Conservation (phyloP, 2,113 vertebrate genomes). For the Castor canadensis region DNA sequence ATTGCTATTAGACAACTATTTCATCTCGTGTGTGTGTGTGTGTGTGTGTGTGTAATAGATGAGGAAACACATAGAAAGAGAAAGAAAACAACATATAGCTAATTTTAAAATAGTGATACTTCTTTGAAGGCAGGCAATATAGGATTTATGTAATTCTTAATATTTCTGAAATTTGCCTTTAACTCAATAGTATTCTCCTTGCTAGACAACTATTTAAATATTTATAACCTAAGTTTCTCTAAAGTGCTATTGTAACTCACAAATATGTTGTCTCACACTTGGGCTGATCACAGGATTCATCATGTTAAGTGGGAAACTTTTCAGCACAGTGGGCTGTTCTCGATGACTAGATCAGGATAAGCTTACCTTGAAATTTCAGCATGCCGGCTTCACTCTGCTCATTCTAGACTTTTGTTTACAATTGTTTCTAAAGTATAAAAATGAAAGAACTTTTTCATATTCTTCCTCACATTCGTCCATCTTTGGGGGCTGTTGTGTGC, state of each 20-base stretch:
- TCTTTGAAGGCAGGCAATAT: not conserved
- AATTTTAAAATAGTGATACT: not conserved
- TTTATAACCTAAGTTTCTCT: not conserved
- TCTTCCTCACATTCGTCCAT: not conserved
- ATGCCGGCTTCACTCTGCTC: not conserved
- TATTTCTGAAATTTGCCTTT: not conserved
- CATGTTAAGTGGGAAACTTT: not conserved
- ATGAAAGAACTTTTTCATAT: not conserved
- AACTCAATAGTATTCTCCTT: not conserved
- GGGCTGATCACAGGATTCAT: not conserved
- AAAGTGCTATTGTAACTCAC: not conserved
- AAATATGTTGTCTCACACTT: not conserved
- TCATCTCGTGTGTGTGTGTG: not conserved
- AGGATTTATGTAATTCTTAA: not conserved
- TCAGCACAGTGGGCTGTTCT: fast-evolving
- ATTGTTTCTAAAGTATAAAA: not conserved
- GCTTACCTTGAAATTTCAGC: not conserved
- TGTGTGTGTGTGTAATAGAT: not conserved
- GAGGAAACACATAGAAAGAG: too few species aligned
- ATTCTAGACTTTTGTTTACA: not conserved
- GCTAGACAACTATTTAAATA: not conserved
- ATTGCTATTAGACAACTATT: too few species aligned
- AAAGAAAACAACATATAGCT: not conserved
- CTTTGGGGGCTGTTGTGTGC: not conserved
- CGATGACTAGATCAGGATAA: not conserved